A percentile compares a stretch with the other conserved stretches of the same genome.
phyloP scores from a whole-genome alignment of 2,888 invertebrate genomes.

The Orthonychiurus folsomi region DNA sequence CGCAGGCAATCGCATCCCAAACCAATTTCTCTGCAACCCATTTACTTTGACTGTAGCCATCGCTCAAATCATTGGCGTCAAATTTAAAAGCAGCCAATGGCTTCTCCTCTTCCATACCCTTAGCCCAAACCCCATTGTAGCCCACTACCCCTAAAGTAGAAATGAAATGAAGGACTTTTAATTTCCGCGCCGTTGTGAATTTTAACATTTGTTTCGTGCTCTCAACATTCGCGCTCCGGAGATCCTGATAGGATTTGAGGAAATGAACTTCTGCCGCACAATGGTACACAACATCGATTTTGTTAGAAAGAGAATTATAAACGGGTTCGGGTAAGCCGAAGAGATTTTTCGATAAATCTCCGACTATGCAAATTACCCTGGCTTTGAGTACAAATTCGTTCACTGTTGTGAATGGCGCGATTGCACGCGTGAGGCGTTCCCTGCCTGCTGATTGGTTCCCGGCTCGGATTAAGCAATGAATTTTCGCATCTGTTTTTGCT shows the following conservation, averaged over 20 bases:
- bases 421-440: neutral
- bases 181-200: neutral
- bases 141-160: neutral
- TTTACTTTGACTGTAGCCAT: neutral
- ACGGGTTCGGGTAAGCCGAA: neutral
- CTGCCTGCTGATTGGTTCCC: neutral
- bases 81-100: neutral
- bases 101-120: neutral
- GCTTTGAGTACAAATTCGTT: neutral
- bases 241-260: neutral
- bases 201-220: neutral
- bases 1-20: neutral
- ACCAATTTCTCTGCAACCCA: neutral
- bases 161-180: neutral
- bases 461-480: slow-evolving; percentile 24
- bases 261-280: neutral
- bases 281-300: neutral
- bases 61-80: neutral
- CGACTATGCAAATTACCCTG: neutral
- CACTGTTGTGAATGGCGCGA: neutral
- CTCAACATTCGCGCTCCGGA: neutral
- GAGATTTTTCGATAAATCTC: neutral
- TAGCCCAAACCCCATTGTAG: neutral
- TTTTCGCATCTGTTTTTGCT: slow-evolving; percentile 13
- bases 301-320: neutral